These are phyloP conservation scores for Synergus umbraculus DNA, from an alignment of 2,888 invertebrate species.

Conservation along the genomic window DNA sequence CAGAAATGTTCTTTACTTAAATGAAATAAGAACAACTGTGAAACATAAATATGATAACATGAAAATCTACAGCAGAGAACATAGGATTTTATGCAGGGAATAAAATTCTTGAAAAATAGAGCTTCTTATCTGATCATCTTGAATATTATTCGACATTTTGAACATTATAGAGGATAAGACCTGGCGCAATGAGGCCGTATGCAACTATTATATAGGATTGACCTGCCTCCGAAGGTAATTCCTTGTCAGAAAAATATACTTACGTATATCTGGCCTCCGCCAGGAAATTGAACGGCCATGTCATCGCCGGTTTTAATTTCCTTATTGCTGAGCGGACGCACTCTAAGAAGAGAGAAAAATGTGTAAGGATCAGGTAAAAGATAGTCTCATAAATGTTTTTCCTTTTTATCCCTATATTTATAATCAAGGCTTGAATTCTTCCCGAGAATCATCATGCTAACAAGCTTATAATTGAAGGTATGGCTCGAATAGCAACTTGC, in stretches of 20 bases:
- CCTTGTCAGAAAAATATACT: constrained; percentile 64
- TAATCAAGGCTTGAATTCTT: constrained; percentile 7
- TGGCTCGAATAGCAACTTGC: background rate
- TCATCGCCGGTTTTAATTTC: constrained; percentile 86
- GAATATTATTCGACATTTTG: constrained; percentile 17
- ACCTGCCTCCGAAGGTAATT: background rate
- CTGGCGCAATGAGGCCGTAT: background rate
- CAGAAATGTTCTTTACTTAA: too few species aligned
- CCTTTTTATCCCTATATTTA: background rate
- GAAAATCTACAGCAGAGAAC: too few species aligned
- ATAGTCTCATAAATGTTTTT: background rate
- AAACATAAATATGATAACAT: too few species aligned
- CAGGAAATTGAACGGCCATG: constrained; percentile 89
- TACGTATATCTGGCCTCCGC: constrained; percentile 90
- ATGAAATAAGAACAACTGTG: too few species aligned
- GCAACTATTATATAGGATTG: background rate
- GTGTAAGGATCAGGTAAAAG: constrained; percentile 28
- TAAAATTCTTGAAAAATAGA: too few species aligned
- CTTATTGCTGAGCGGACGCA: constrained; percentile 88
- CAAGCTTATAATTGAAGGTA: background rate
- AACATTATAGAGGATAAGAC: background rate
- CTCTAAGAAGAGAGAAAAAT: constrained; percentile 79
- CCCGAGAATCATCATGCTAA: background rate
- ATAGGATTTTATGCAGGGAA: too few species aligned
- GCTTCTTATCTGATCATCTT: background rate